Evolutionary conservation across 2,888 invertebrate species (phyloP).

Genomic region (Pantelozetes paolii): DNA sequence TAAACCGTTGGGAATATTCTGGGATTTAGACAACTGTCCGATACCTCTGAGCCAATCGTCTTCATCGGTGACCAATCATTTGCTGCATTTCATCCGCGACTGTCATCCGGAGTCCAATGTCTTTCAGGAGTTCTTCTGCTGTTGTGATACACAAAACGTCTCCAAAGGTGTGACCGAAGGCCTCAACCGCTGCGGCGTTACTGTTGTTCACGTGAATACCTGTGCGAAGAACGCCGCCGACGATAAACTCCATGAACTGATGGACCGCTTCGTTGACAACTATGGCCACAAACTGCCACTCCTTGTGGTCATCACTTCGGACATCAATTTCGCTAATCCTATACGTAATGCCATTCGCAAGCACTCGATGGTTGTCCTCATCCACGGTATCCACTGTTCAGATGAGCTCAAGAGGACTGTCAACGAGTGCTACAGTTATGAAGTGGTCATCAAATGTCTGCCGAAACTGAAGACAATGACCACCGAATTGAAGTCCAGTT

Average conservation of each 20-base stretch:
- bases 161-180: not conserved
- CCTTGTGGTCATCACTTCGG: conserved; percentile 32
- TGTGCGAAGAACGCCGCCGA: conserved; percentile 78
- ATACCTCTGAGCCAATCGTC: not conserved
- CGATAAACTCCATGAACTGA: conserved; percentile 76
- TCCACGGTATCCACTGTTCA: not conserved
- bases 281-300: conserved; percentile 58
- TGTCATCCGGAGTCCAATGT: not conserved
- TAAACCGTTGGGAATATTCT: conserved; percentile 22
- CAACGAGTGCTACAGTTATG: not conserved
- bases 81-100: not conserved
- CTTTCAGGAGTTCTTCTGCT: conserved; percentile 8
- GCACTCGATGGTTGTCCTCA: not conserved
- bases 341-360: conserved; percentile 9
- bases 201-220: conserved; percentile 76
- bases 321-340: not conserved
- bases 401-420: not conserved
- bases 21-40: conserved; percentile 13
- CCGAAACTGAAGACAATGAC: not conserved
- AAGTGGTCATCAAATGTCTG: not conserved
- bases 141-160: not conserved
- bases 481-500: not conserved
- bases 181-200: conserved; percentile 57
- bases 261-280: conserved; percentile 75
- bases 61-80: not conserved